Conservation (phyloP, 2,113 vertebrate genomes). For the Pygoscelis adeliae region DNA sequence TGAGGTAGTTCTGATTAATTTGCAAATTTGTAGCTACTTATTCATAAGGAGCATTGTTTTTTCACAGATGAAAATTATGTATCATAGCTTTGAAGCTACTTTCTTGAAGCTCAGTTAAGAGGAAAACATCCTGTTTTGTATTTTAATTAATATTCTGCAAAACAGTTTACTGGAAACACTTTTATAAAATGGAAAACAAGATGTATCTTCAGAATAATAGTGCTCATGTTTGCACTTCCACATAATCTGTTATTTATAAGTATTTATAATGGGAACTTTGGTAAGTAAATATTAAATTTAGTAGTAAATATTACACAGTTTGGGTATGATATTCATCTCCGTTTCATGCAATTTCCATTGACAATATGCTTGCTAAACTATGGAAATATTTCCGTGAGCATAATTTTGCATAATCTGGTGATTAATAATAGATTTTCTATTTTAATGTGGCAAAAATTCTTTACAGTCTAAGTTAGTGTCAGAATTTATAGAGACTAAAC, state of each 20-base stretch:
- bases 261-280: background rate
- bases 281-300: background rate
- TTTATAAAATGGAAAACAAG: background rate
- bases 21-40: background rate
- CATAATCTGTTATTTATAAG: background rate
- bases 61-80: background rate
- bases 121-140: background rate
- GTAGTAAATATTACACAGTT: background rate
- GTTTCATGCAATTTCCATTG: background rate
- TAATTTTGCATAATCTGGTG: conserved; percentile 32
- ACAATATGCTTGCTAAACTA: background rate
- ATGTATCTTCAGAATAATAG: background rate
- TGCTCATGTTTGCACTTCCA: background rate
- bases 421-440: background rate
- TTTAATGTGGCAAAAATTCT: conserved; percentile 8
- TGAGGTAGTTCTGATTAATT: background rate
- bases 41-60: background rate
- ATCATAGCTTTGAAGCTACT: background rate
- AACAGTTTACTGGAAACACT: background rate
- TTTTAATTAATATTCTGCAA: background rate
- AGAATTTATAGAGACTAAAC: conserved; percentile 7
- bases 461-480: background rate
- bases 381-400: background rate
- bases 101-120: background rate
- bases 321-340: background rate